These are phyloP conservation scores for Ceuthmochares aereus DNA, from an alignment of 2,113 vertebrate genomes.

Conservation along the genomic window DNA sequence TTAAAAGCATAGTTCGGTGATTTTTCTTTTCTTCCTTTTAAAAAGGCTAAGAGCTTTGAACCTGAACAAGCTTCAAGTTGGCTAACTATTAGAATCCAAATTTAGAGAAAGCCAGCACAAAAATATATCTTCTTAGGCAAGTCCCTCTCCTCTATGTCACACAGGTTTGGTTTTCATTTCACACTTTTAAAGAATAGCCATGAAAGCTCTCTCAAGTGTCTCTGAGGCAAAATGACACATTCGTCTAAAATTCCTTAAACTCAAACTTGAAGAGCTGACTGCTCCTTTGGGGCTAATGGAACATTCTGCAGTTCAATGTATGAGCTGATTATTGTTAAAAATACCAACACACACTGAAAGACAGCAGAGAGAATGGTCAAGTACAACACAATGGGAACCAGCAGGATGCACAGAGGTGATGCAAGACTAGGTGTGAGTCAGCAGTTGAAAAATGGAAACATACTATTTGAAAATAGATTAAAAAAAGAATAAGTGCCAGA, in stretches of 20 bases:
- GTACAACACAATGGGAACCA: not conserved
- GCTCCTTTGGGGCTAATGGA: not conserved
- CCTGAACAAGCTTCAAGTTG: not conserved
- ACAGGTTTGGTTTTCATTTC: not conserved
- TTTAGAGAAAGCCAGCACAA: not conserved
- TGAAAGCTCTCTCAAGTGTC: not conserved
- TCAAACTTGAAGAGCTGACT: not conserved
- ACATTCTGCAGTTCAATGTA: not conserved
- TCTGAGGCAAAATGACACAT: slow-evolving; percentile 34
- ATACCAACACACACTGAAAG: not conserved
- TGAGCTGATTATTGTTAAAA: not conserved
- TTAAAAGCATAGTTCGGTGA: not conserved
- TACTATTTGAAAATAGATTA: not conserved
- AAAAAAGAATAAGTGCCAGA: not conserved
- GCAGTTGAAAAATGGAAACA: not conserved
- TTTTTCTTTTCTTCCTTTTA: not conserved
- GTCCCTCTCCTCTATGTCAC: not conserved
- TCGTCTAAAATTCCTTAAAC: slow-evolving; percentile 18
- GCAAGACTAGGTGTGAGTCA: not conserved
- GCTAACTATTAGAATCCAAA: not conserved
- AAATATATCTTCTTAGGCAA: not conserved
- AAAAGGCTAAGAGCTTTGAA: not conserved
- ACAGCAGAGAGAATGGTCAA: not conserved
- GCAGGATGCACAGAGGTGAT: not conserved
- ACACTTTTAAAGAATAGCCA: slow-evolving; percentile 10